phyloP scores from a whole-genome alignment of 92 coral and sea anemone genomes.

The Plumapathes pennacea region DNA sequence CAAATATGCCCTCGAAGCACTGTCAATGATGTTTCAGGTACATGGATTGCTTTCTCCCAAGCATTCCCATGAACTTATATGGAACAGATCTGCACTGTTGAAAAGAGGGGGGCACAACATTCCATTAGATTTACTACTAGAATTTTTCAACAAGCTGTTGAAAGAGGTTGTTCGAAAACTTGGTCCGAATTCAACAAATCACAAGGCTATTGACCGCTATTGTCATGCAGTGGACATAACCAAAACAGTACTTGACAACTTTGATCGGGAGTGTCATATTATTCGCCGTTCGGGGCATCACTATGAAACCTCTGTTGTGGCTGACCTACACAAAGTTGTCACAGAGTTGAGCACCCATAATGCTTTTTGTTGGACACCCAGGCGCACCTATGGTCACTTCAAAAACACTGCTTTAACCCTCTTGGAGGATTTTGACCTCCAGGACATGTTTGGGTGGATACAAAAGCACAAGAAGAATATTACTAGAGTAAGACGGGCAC shows the following conservation, averaged over 20 bases:
- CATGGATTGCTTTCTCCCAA: conserved; percentile 65
- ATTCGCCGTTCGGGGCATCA: conserved; percentile 38
- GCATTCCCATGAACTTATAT: conserved; percentile 57
- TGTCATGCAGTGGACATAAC: conserved; percentile 67
- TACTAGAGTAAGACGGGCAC: conserved; percentile 34
- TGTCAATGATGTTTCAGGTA: conserved; percentile 55
- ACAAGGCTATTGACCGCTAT: conserved; percentile 60
- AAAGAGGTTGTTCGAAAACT: conserved; percentile 56
- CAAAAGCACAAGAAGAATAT: conserved; percentile 60
- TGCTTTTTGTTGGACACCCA: conserved; percentile 63
- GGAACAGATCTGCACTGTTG: conserved; percentile 61
- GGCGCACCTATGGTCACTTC: conserved; percentile 54
- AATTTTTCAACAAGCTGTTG: conserved; percentile 49
- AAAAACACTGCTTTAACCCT: conserved; percentile 42
- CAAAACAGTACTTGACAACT: conserved; percentile 45
- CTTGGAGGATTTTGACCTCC: conserved; percentile 50
- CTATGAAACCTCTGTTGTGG: conserved; percentile 28
- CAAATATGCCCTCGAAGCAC: conserved; percentile 68
- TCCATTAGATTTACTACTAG: conserved; percentile 53
- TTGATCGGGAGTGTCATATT: conserved; percentile 48
- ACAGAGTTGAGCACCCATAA: conserved; percentile 57
- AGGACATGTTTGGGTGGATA: conserved; percentile 58
- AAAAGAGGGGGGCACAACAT: conserved; percentile 58
- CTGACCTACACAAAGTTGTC: conserved; percentile 45
- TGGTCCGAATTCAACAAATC: conserved; percentile 65